Base-by-base conservation (phyloP, 2,797 vertebrate species). In the Sebastiscus tertius region DNA sequence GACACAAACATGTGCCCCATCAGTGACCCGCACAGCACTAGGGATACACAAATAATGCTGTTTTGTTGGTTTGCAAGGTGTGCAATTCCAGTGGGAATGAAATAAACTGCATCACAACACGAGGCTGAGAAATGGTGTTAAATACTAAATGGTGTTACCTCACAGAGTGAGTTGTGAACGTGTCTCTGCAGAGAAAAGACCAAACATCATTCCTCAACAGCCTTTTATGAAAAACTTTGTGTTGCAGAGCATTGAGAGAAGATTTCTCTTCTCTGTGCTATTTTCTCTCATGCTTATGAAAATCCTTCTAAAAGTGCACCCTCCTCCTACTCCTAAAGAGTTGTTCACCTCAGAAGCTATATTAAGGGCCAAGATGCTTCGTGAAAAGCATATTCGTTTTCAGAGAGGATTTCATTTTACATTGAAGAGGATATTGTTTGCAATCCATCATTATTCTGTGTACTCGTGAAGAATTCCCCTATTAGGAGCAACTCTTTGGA, bases 71-170 rank as follows among this genome's bases (percentile, higher is more conserved):
- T 79, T 59, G 33, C 8, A 33, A 75, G 52, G 63, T 54, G 77
- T 72, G 54, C 8, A 52, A 7, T 13, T 81, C 75, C 68, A 54
- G 36, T 7, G 73, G 75, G 82, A 86, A 81, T 27, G 9, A 79
- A 82, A n/a, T 8, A 61, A 86, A 76, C 29, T 59, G 54, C 66
- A 75, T 75, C 63, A 55, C 56, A 36, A 75, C 64, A 54, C 33
- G 29, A 81, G 58, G 66, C 63, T 69, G 39, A 34, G 13, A 77
- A 79, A 79, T 16, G 26, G 70, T 71, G 72, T 67, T 60, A 72
- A 70, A 83, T 54, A 49, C 24, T 66, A 69, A 86, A 88, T 79
- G 67, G 68, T 79, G 86, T 81, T 71, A 80, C 65, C 55, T 56
- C 71, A 63, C 63, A 33, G 36, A 76, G 20, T 6, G 39, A 88